Percentiles rank a stretch among this genome's conserved stretches.
Evolutionary conservation across 64 coral and sea anemone species (phyloP).

Genomic region (Hydrozoanthus tunicans): DNA sequence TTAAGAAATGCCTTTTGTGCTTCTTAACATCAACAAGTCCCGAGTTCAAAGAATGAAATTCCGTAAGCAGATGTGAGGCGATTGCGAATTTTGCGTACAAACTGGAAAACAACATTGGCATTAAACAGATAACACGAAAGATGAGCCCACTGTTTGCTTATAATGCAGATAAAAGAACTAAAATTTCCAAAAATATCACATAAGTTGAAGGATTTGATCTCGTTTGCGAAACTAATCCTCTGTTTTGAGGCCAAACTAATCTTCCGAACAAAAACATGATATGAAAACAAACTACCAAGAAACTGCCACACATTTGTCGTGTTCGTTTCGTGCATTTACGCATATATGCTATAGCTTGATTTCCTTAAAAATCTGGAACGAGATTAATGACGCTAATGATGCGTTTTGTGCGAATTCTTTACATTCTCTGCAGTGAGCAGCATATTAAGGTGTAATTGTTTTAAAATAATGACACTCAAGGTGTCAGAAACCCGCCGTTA

Average conservation of each 20-base stretch:
- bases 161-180: neutral
- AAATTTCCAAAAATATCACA: neutral
- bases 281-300: slow-evolving; percentile 21
- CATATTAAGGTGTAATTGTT: slow-evolving; percentile 21
- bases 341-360: neutral
- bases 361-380: neutral
- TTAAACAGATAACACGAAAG: neutral
- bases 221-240: slow-evolving; percentile 17
- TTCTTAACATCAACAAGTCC: neutral
- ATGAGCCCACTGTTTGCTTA: neutral
- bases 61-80: slow-evolving; percentile 5
- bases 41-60: neutral
- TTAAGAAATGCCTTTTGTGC: slow-evolving; percentile 16
- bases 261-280: slow-evolving; percentile 32
- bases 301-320: neutral
- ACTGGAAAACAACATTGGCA: neutral
- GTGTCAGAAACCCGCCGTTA: neutral
- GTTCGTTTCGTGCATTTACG: neutral
- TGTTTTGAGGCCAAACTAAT: neutral
- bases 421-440: neutral
- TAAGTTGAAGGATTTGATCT: slow-evolving; percentile 6
- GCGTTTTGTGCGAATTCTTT: slow-evolving; percentile 20
- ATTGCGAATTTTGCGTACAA: neutral
- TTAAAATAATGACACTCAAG: slow-evolving; percentile 6
- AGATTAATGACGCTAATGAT: slow-evolving; percentile 21